Evolutionary conservation across 2,113 vertebrate species (phyloP), one percentile per base, ranked within the genome.

Genomic region (Oryzias celebensis): DNA sequence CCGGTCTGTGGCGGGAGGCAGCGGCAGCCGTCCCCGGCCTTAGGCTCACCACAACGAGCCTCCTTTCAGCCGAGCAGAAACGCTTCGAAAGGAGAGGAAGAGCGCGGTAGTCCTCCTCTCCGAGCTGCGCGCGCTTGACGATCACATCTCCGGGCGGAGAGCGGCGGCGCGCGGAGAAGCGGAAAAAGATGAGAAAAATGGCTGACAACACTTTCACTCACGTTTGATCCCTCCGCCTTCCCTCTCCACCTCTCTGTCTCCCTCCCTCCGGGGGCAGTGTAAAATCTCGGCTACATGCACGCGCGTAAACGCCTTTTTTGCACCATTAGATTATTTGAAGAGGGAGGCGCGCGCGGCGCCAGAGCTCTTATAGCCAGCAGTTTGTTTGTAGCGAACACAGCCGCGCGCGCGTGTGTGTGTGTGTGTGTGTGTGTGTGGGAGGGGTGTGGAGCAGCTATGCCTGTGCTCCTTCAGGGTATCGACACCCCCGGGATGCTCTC

Each of bases 171-270:
- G 23, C 52, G 92, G 65, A 72, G 58, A 71, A 77, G 63, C 55
- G 52, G 53, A 0, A 15, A 51, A 62, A 73, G 45, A 60, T 55
- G 51, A 50, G 47, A 58, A 69, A 98, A 96, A 98, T 98, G 97
- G 95, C 97, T 98, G 96, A 97, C 95, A 92, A 93, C 93, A 95
- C 94, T 94, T 92, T 94, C 91, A 91, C 92, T 93, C 91, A 89
- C 88, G 76, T 76, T 84, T 71, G 55, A 84, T 80, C 78, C 62
- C 85, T 80, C 75, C 75, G 59, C 78, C 78, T 76, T 43, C 57
- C 63, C 66, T 55, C 57, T 49, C 70, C 55, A 18, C 49, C 67
- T 64, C 41, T 55, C 52, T 46, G 20, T 28, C 42, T 5, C 41
- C 57, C 65, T 75, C 66, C 78, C 77, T 73, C 68, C 22, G 14